These are phyloP conservation scores for Nothoprocta perdicaria DNA, from an alignment of 2,113 vertebrate genomes.

Conservation along the genomic window DNA sequence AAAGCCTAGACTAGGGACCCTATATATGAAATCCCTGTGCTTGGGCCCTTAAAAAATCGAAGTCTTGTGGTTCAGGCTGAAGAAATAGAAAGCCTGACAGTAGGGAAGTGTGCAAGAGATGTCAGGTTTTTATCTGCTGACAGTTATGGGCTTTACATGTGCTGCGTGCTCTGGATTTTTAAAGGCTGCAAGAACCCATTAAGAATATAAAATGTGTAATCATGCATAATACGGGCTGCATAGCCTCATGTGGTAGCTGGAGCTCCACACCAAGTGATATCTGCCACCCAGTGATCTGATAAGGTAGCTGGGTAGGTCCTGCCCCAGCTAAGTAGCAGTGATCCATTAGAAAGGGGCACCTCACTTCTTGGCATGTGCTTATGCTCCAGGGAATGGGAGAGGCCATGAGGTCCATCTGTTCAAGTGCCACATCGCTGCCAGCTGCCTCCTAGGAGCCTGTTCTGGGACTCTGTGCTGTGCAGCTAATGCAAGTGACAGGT, in stretches of 20 bases:
- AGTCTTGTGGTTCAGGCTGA: background rate
- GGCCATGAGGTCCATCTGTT: background rate
- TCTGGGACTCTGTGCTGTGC: fast-evolving
- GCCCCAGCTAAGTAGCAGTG: fast-evolving
- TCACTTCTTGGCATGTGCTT: background rate
- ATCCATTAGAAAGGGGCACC: background rate
- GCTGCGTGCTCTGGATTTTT: background rate
- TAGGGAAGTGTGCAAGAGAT: fast-evolving
- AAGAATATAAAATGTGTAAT: background rate
- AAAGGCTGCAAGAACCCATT: background rate
- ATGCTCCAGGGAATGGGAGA: background rate
- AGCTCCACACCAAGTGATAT: background rate
- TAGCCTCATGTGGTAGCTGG: background rate
- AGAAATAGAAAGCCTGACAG: background rate
- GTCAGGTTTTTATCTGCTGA: background rate
- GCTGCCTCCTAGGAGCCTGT: background rate
- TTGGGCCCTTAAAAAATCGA: background rate
- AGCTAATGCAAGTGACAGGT: fast-evolving
- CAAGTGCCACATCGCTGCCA: fast-evolving
- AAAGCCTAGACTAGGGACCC: background rate
- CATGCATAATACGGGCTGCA: background rate
- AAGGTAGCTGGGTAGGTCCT: background rate
- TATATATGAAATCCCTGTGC: background rate
- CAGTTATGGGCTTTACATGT: fast-evolving
- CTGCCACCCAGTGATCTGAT: fast-evolving